phyloP scores from a whole-genome alignment of 1,140 invertebrate species.

The Drosophila grimshawi region DNA sequence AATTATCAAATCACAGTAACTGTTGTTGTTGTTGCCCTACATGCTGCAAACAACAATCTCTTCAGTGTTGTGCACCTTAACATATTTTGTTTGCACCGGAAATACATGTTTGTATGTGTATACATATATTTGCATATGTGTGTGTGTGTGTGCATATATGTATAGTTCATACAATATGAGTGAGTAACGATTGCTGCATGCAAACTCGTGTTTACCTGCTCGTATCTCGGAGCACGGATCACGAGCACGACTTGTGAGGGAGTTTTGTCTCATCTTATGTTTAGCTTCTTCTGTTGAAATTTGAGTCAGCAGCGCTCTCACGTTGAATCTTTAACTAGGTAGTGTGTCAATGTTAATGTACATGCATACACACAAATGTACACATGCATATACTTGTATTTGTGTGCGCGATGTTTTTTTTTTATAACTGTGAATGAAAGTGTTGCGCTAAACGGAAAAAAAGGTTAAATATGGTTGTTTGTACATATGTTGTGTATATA shows the following conservation, averaged over 20 bases:
- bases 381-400: not conserved
- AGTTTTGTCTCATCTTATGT: constrained; percentile 15
- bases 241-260: constrained; percentile 3
- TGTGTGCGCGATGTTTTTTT: not conserved
- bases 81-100: constrained; percentile 38
- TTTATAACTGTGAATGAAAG: constrained; percentile 17
- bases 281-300: constrained; percentile 7
- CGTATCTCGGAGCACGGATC: not conserved
- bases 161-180: constrained; percentile 20
- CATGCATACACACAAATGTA: constrained; percentile 2
- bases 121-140: constrained; percentile 2
- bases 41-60: constrained; percentile 8
- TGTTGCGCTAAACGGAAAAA: not conserved
- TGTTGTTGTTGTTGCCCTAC: constrained; percentile 15
- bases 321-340: not conserved
- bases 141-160: constrained; percentile 1
- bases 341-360: constrained; percentile 25
- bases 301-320: constrained; percentile 13
- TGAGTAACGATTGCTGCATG: constrained; percentile 15
- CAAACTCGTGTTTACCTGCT: constrained; percentile 31
- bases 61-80: constrained; percentile 26
- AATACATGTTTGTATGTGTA: constrained; percentile 26
- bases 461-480: not conserved
- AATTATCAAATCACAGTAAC: constrained; percentile 5
- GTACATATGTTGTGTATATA: not conserved